Base-by-base conservation (phyloP, 2,797 vertebrate species). In the Enteromius argenteus region DNA sequence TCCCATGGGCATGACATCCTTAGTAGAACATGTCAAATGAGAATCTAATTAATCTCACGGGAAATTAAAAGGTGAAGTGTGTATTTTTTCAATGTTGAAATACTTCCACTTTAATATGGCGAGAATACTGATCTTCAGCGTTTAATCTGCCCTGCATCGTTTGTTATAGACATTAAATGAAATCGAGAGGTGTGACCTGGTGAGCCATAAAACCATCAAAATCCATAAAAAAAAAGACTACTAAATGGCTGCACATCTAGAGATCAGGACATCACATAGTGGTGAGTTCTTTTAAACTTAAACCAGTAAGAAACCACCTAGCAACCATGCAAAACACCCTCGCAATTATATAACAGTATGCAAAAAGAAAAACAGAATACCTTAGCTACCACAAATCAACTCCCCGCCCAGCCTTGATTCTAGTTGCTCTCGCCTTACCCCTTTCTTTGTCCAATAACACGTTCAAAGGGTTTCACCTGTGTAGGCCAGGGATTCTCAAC, bases 21-120 rank as follows among this genome's bases (percentile, higher is more conserved):
- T 51, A 51, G 56, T 66, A 82, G 71, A 74, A 82, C 80, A 73
- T 49, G 14, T 53, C 80, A 82, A 75, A 83, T 75, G 42, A 75
- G 32, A 66, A 51, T 75, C 6, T 75, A 83, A 83, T 83, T 83
- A 75, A 66, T 66, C 71, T 75, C 71, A 53, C 30, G 58, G 44
- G 80, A 75, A 75, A 51, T 66, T 27, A 66, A 64, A 64, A 35
- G 68, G 80, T 73, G 49, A 62, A 37, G 30, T 51, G 69, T 74
- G 23, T 37, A 4, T 17, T 72, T 74, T 81, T 81, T 62, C n/a
- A 1, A 1, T 62, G 1, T 11, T 51, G 23, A 60, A 46, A 62
- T 17, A 37, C 27, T 27, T 58, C 42, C 30, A 19, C 27, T 62
- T 64, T 42, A 64, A 44, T 46, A n/a, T 44, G 39, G 23, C 0